Percentiles rank a stretch among this genome's conserved stretches.
Evolutionary conservation across 1,140 invertebrate species (phyloP).

Genomic region (Lineus longissimus): DNA sequence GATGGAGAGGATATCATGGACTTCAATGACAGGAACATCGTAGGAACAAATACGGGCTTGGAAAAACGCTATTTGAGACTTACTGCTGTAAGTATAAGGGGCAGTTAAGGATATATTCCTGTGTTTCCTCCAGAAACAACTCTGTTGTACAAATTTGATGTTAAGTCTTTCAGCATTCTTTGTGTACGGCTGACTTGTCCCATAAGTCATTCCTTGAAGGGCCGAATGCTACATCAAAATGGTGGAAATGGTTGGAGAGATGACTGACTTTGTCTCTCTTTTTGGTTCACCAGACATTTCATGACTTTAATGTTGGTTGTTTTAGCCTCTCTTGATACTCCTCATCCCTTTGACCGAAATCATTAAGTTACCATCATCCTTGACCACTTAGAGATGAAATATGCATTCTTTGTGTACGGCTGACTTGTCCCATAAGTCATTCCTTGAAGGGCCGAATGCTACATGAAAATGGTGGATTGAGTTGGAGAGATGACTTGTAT

Average conservation of each 20-base stretch:
- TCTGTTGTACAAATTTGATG: neutral
- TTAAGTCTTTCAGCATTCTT: too few species aligned
- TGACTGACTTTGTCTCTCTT: neutral
- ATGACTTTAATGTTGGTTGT: too few species aligned
- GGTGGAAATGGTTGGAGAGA: neutral
- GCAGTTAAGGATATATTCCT: neutral
- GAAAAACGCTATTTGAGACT: constrained; percentile 93
- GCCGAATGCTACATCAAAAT: too few species aligned
- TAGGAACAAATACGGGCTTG: constrained; percentile 86
- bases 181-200: too few species aligned
- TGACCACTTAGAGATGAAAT: neutral
- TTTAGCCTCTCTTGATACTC: neutral
- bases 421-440: too few species aligned
- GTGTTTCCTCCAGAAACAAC: constrained; percentile 5
- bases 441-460: too few species aligned
- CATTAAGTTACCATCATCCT: neutral
- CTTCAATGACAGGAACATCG: constrained; percentile 65
- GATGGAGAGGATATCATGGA: constrained; percentile 37
- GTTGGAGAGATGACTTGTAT: neutral
- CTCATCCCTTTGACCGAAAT: neutral
- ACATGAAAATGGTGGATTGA: too few species aligned
- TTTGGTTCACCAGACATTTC: neutral
- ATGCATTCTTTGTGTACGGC: too few species aligned
- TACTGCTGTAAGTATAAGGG: constrained; percentile 67
- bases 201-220: too few species aligned